Evolutionary conservation across 1,140 invertebrate species (phyloP), one percentile per base, ranked within the genome.

Genomic region (Drosophila simulans): DNA sequence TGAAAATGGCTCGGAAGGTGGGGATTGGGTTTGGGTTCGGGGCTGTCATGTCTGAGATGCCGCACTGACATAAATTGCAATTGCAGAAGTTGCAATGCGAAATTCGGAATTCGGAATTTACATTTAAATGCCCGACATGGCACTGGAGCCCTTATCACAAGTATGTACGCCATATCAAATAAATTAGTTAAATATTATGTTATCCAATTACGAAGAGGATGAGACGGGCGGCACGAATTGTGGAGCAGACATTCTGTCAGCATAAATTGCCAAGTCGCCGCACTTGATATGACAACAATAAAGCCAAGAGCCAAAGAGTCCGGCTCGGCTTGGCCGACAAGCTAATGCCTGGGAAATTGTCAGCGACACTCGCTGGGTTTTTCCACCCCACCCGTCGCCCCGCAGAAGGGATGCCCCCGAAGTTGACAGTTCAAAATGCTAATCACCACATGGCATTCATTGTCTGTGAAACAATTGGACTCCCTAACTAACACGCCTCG

Each of bases 151-250:
- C 86, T 80, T 81, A 77, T 81, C 82, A 56, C 58, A 15, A 37
- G 57, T 46, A 22, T 37, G 45, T 63, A 20, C 17, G 54, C 66
- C 62, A 66, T 76, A 86, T 86, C 83, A 82, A 88, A 86, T 88
- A 80, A 89, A 89, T 88, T 88, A 89, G 80, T 83, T 89, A 88
- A 89, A 88, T 80, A 89, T 89, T 83, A 80, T 89, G 84, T 88
- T 88, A 89, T 83, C 84, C 86, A 83, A 88, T 88, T 79, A 83
- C 15, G 25, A 15, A 13, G 40, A 4, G 13, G 31, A 13, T 1
- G 4, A 5, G 1, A 31, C 34, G 11, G 27, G 3, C 0, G 13
- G n/a, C 22, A 12, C 17, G 40, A 35, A n/a, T 8, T 15, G 15
- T n/a, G 17, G 7, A 13, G 31, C 52, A 69, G 46, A 63, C 57